Percentiles rank a stretch among this genome's conserved stretches.
These are phyloP conservation scores for Meriones psammophilus DNA, from an alignment of 2,797 vertebrate genomes.

Conservation along the genomic window DNA sequence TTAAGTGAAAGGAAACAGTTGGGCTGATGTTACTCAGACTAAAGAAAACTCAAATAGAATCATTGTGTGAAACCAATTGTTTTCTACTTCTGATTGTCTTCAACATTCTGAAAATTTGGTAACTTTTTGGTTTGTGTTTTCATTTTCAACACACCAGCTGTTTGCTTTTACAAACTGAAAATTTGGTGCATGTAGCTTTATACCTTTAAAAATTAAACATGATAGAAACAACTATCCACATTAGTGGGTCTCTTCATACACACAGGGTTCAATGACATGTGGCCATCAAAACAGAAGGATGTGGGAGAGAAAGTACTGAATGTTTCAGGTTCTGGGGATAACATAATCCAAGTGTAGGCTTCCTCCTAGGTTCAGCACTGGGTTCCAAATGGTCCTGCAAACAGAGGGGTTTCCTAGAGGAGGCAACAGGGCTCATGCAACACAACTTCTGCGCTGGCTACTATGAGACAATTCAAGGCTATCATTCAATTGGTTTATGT, in stretches of 20 bases:
- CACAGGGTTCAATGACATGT: neutral
- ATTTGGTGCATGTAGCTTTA: neutral
- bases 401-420: neutral
- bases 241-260: neutral
- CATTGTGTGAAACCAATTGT: neutral
- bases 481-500: neutral
- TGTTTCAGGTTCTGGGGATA: neutral
- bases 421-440: neutral
- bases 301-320: neutral
- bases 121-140: neutral
- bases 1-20: neutral
- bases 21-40: neutral
- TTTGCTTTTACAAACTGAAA: neutral
- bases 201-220: neutral
- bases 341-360: neutral
- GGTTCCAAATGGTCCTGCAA: neutral
- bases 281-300: neutral
- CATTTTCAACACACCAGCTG: neutral
- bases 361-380: neutral
- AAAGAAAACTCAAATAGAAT: slow-evolving; percentile 13
- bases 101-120: neutral
- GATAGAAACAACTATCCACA: neutral
- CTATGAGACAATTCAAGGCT: neutral
- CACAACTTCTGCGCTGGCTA: neutral
- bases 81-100: neutral